Evolutionary conservation across 2,797 vertebrate species (phyloP).

Genomic region (Malacoctenus gilli): DNA sequence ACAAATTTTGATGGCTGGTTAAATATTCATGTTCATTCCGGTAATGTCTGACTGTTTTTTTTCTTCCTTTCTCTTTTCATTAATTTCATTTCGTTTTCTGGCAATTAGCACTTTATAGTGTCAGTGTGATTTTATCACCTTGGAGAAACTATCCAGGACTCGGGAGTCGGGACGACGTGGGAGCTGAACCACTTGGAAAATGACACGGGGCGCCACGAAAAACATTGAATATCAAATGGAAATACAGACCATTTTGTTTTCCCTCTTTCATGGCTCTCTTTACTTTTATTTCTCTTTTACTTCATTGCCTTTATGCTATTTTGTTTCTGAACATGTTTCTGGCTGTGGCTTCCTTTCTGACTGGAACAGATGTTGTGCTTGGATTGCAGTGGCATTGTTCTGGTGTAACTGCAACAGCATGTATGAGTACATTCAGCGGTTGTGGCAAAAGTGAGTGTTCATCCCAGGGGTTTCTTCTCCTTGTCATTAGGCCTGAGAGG

Average conservation of each 20-base stretch:
- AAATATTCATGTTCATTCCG: slow-evolving; percentile 55
- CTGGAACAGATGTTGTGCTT: slow-evolving; percentile 81
- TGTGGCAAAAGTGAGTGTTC: slow-evolving; percentile 62
- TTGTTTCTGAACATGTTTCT: slow-evolving; percentile 75
- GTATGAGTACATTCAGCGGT: slow-evolving; percentile 64
- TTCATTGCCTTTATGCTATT: slow-evolving; percentile 67
- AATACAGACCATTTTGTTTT: slow-evolving; percentile 72
- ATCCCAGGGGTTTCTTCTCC: slow-evolving; percentile 38
- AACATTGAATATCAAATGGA: slow-evolving; percentile 73
- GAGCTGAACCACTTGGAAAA: slow-evolving; percentile 66
- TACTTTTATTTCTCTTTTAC: slow-evolving; percentile 70
- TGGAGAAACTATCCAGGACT: slow-evolving; percentile 37
- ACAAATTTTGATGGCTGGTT: slow-evolving; percentile 16
- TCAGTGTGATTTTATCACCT: slow-evolving; percentile 64
- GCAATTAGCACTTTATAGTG: slow-evolving; percentile 70
- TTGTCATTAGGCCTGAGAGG: slow-evolving; percentile 46
- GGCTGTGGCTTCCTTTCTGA: slow-evolving; percentile 61
- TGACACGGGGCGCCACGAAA: slow-evolving; percentile 70
- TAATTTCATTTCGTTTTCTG: slow-evolving; percentile 59
- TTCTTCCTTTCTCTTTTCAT: slow-evolving; percentile 63
- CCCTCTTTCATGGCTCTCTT: slow-evolving; percentile 58
- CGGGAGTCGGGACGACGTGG: slow-evolving; percentile 40
- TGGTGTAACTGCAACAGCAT: slow-evolving; percentile 60
- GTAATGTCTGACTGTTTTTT: slow-evolving; percentile 52
- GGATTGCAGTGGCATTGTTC: slow-evolving; percentile 73